Evolutionary conservation across 2,888 invertebrate species (phyloP).

Genomic region (Scaptomyza caliginosa): DNA sequence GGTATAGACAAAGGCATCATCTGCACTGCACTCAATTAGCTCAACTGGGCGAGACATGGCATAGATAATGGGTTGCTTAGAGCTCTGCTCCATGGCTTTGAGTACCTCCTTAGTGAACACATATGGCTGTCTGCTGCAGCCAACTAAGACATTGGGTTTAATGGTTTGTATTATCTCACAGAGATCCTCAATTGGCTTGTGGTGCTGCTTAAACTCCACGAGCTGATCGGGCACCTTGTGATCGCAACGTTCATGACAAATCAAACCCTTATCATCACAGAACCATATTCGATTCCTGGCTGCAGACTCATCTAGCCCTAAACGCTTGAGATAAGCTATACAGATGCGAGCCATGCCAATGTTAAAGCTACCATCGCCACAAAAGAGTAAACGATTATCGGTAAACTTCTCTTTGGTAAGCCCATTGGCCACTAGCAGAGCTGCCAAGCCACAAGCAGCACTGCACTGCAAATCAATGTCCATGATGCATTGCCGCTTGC

Average conservation of each 20-base stretch:
- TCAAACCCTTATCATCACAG: slow-evolving; percentile 51
- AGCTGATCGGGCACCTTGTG: slow-evolving; percentile 31
- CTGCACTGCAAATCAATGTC: slow-evolving; percentile 44
- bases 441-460: slow-evolving; percentile 59
- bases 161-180: slow-evolving; percentile 35
- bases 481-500: slow-evolving; percentile 45
- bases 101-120: slow-evolving; percentile 53
- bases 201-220: slow-evolving; percentile 25
- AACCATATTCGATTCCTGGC: slow-evolving; percentile 60
- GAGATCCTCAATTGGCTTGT: slow-evolving; percentile 20
- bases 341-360: slow-evolving; percentile 59
- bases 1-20: slow-evolving; percentile 61
- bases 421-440: slow-evolving; percentile 36
- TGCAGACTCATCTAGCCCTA: slow-evolving; percentile 39
- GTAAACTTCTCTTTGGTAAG: slow-evolving; percentile 25
- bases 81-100: slow-evolving; percentile 58
- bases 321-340: slow-evolving; percentile 38
- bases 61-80: slow-evolving; percentile 52
- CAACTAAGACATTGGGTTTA: slow-evolving; percentile 65
- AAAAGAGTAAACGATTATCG: slow-evolving; percentile 47
- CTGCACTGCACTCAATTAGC: slow-evolving; percentile 44
- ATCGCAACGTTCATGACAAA: slow-evolving; percentile 29
- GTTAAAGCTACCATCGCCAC: slow-evolving; percentile 34
- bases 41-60: slow-evolving; percentile 38
- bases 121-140: slow-evolving; percentile 18